Conservation (phyloP, 1,140 invertebrate species). For the Campodea augens region DNA sequence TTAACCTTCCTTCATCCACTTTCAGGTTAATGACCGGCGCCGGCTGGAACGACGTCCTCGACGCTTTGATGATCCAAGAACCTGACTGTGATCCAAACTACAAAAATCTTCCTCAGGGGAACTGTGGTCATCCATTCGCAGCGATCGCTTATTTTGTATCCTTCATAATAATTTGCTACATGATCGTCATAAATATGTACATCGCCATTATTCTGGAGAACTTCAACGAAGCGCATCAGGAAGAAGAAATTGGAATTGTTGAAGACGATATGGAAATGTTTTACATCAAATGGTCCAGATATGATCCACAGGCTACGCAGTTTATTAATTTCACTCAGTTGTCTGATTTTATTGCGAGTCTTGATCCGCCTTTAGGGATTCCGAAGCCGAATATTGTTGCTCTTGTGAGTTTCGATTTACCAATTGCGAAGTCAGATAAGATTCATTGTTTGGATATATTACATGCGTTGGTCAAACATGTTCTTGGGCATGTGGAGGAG, state of each 20-base stretch:
- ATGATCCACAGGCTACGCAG: conserved; percentile 71
- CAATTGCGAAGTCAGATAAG: conserved; percentile 84
- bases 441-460: conserved; percentile 92
- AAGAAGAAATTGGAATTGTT: conserved; percentile 90
- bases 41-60: conserved; percentile 83
- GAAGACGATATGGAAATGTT: conserved; percentile 97
- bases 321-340: conserved; percentile 85
- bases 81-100: conserved; percentile 50
- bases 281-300: conserved; percentile 91
- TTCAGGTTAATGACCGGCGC: conserved; percentile 76
- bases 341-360: conserved; percentile 82
- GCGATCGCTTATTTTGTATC: conserved; percentile 86
- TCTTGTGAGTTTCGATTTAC: conserved; percentile 86
- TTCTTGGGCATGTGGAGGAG: conserved; percentile 82
- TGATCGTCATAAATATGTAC: conserved; percentile 98
- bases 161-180: conserved; percentile 89
- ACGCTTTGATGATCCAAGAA: conserved; percentile 71
- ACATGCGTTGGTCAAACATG: conserved; percentile 80
- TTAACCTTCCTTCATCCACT: conserved; percentile 6
- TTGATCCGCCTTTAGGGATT: conserved; percentile 76
- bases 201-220: conserved; percentile 94
- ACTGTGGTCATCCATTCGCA: conserved; percentile 73
- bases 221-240: conserved; percentile 91
- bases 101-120: conserved; percentile 50
- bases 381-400: conserved; percentile 86